Base-by-base conservation (phyloP, 2,888 invertebrate species). In the Balanococcus diminutus region DNA sequence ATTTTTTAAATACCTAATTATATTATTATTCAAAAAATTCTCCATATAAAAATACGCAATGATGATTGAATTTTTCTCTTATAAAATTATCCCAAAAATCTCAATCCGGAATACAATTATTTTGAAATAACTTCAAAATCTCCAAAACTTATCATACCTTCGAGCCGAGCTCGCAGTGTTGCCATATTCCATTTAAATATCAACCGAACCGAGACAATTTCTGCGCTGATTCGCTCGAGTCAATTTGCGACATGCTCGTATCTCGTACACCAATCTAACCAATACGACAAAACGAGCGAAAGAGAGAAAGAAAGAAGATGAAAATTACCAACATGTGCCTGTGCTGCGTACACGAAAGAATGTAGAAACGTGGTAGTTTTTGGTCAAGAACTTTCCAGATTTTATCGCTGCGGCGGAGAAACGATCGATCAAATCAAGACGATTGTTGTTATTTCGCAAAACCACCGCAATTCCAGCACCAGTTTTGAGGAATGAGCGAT, bases 221-320 rank as follows among this genome's bases (percentile, higher is more conserved):
- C 22, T 67, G 61, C 61, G 61, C 61, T 67, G 61, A 67, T 67
- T 67, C 61, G 61, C 61, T 67, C 61, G 61, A 67, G 61, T 67
- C 61, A 9, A 25, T 51, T 51, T 67, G 25, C 61, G 61, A 28
- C 61, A 67, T 67, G 3, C 16, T 42, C 14, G 6, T 42, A 51
- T n/a, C 51, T 51, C 19, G 51, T 5, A 51, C 19, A 51, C 19
- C 19, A 4, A 51, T 51, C 51, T 51, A 51, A 51, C n/a, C 19
- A 3, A 51, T 51, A 51, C 51, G 5, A 36, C 4, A 36, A 4
- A 3, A 51, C 11, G 42, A 14, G 4, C 8, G 42, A 42, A 11
- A 42, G 5, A 51, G 51, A 5, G 42, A 11, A 16, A 42, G 42
- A 42, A 3, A 16, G 42, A 51, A 51, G 19, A 5, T 9, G 11